Base-by-base conservation (phyloP, 2,797 vertebrate genomes). In the Pachyuromys duprasi region DNA sequence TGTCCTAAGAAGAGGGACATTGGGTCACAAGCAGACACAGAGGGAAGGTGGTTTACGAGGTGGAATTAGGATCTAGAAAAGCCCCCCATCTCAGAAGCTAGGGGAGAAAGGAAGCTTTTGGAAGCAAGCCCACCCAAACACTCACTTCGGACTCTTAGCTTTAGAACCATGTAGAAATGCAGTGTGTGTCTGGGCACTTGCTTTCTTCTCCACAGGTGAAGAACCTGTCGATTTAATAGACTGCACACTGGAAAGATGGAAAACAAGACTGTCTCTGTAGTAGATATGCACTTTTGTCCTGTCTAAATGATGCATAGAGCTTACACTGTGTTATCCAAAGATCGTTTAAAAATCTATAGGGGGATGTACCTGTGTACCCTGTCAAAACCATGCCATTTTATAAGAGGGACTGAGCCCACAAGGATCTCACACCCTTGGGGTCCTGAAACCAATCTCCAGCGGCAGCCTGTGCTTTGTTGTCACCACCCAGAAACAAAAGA, bases 41-140 rank as follows among this genome's bases (percentile, higher is more conserved):
- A 67, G 45, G 60, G 14, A 33, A 22, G 62, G 57, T 8, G 62
- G 36, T 8, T 6, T 0, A 53, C 13, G 18, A 4, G 36, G 7
- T 0, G 4, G 49, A 80, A 31, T 78, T 17, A 2, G 18, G 60
- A 84, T 20, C 22, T 0, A 36, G 49, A 26, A 70, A 74, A 0
- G 7, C 17, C 8, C 0, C 36, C 72, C 78, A 18, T 6, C 18
- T 4, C 49, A 0, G 74, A 28, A 36, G n/a, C 69, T 7, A 45
- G 3, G 9, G 24, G 36, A 55, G 69, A 24, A 17, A 28, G 75
- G 26, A 0, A 4, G 3, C 14, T 8, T 49, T 5, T 3, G 0
- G 76, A 87, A 45, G 5, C 0, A 0, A 7, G 33, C 17, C 62
- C 18, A 18, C 69, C 11, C 0, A 4, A 15, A 26, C 57, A 20